Percentiles rank a stretch among this genome's conserved stretches.
phyloP scores from a whole-genome alignment of 2,113 vertebrate genomes.

The Erythrolamprus reginae region DNA sequence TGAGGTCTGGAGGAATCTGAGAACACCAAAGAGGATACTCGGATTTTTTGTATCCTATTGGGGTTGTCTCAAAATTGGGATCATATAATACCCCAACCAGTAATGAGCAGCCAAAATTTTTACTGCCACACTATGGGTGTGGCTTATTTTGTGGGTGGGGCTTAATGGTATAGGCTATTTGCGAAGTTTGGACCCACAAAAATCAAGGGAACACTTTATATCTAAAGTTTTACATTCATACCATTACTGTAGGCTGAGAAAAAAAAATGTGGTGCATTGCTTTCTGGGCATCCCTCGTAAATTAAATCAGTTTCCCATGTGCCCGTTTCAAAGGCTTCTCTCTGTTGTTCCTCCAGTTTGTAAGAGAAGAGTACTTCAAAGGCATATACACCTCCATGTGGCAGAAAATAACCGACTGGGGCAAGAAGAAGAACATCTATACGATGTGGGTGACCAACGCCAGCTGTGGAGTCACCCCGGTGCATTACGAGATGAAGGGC shows the following conservation, averaged over 20 bases:
- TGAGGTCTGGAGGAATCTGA: background rate
- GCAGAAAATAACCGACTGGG: conserved; percentile 71
- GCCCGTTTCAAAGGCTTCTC: background rate
- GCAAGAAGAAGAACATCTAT: conserved; percentile 74
- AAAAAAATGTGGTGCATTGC: no score
- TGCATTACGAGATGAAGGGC: conserved; percentile 77
- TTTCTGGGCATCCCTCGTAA: no score
- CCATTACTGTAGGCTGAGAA: no score
- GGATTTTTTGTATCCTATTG: background rate
- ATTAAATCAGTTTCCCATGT: background rate
- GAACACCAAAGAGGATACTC: background rate
- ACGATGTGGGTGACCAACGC: conserved; percentile 72
- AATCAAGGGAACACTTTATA: no score
- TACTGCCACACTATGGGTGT: no score
- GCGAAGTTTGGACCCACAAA: no score
- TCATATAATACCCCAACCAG: background rate
- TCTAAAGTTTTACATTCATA: no score
- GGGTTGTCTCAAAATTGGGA: background rate
- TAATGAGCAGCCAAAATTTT: no score
- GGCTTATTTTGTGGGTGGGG: no score
- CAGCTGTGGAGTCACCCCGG: conserved; percentile 54
- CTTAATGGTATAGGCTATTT: no score
- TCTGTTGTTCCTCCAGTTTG: conserved; percentile 51
- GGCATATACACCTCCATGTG: conserved; percentile 73
- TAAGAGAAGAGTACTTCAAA: conserved; percentile 70